Base-by-base conservation (phyloP, 2,797 vertebrate genomes). In the Anabacerthia variegaticeps region DNA sequence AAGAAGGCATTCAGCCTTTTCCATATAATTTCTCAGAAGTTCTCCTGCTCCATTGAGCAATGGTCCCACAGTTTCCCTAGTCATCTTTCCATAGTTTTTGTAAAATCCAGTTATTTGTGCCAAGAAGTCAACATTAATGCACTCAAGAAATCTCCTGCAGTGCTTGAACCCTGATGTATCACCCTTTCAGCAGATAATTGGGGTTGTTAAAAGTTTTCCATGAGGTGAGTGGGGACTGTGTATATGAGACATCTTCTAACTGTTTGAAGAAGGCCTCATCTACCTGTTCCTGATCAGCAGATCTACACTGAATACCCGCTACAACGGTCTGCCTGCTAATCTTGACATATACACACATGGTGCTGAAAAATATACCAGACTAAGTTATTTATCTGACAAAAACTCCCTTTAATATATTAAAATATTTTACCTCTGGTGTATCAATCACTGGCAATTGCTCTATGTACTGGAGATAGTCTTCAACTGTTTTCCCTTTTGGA, bases 391-490 rank as follows among this genome's bases (percentile, higher is more conserved):
- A 58, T 36, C n/a, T 46, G 36, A 73, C 32, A 86, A 80, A 89
- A 89, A 2, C 2, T 46, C 37, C 8, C 37, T 46, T 88, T 51
- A 74, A 63, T 21, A 51, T 15, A 54, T 34, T 48, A 68, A 78
- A 86, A 79, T 76, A 27, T 63, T 93, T 97, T 94, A 98, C 98
- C 98, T 98, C 98, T 6, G 98, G 98, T 4, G 98, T 98, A 95
- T 99, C 98, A 19, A 97, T 96, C 37, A 94, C 95, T 8, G 98
- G 98, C 92, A 99, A 95, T 4, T 96, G 89, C 32, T 99, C 98
- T 34, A 99, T 97, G 94, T 98, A 98, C 88, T 97, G 97, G 63
- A 98, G 97, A 92, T 98, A 97, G 24, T 99, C 98, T 94, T 98
- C 98, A 34, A 98, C 85, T 3, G 93, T 98, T 88, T 95, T 98